These are phyloP conservation scores for Pachymerium ferrugineum DNA, from an alignment of 2,888 invertebrate genomes.

Conservation along the genomic window DNA sequence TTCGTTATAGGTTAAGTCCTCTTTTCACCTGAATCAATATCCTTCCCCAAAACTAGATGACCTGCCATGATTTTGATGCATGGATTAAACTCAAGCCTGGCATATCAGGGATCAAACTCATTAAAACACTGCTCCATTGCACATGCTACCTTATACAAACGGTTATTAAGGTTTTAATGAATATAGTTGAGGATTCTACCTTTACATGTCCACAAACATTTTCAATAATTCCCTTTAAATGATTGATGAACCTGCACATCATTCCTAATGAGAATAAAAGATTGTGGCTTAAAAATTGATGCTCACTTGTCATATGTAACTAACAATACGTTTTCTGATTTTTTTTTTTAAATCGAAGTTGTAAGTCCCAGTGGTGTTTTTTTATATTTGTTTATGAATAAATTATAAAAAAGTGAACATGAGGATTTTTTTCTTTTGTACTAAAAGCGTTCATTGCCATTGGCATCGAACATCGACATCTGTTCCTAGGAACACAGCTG, in stretches of 20 bases:
- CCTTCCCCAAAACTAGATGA: background rate
- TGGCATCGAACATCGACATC: slow-evolving; percentile 4
- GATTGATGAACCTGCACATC: slow-evolving; percentile 6
- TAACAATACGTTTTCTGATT: background rate
- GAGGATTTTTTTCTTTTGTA: background rate
- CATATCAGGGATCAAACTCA: background rate
- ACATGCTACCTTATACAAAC: background rate
- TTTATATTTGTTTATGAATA: background rate
- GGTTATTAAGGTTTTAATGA: background rate
- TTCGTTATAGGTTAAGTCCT: background rate
- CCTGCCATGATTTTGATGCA: background rate
- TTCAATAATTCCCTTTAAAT: background rate
- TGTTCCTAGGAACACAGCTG: slow-evolving; percentile 1
- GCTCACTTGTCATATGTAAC: background rate
- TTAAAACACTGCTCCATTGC: background rate
- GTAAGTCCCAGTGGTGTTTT: background rate
- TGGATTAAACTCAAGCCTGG: background rate
- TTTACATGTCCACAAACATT: background rate
- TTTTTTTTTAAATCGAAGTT: too few species aligned
- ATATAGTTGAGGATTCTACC: background rate
- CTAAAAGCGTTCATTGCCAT: background rate
- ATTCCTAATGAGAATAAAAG: background rate
- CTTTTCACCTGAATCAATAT: slow-evolving; percentile 6
- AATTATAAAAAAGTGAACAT: background rate
- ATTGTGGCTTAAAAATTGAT: background rate